Base-by-base conservation (phyloP, 2,888 invertebrate species). In the Colostygia pectinataria region DNA sequence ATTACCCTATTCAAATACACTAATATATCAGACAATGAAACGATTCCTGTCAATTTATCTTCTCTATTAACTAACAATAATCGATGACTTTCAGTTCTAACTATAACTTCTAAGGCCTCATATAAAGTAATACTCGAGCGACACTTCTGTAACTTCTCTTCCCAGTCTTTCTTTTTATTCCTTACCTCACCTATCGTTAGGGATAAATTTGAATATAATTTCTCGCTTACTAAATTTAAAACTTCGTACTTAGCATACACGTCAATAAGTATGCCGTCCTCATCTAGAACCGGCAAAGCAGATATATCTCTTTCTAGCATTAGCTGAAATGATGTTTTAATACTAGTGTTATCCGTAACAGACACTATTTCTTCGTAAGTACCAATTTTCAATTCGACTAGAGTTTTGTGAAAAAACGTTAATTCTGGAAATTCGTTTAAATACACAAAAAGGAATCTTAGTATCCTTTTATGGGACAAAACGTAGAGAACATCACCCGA, bases 111-210 rank as follows among this genome's bases (percentile, higher is more conserved):
- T 94, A 98, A 95, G 77, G 97, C 94, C 72, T 94, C 92, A 72
- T 93, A 94, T 72, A 97, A 91, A 48, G 95, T 95, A 89, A 97
- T 97, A 77, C 95, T 94, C 77, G 95, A 91, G 83, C 93, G 94
- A 91, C 97, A 97, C 81, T 95, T 97, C 77, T 96, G 95, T 68
- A 98, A 95, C 67, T 96, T 96, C 88, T 97, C 97, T 83, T 96
- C 96, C 94, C 96, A 96, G 90, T 96, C 96, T 86, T 95, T 96
- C 76, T 97, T 92, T 84, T 96, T 95, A 74, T 95, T 95, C 74
- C 97, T 94, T 61, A 97, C 96, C 82, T 96, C 94, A 71, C 94
- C 94, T 72, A 98, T 89, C 15, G 96, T 94, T 65, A 97, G 93
- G 77, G 96, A 96, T 77, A 98, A 92, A 90, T 97, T 96, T 79